Percentiles rank a stretch among this genome's conserved stretches.
Evolutionary conservation across 2,888 invertebrate genomes (phyloP).

Genomic region (Griposia aprilina): DNA sequence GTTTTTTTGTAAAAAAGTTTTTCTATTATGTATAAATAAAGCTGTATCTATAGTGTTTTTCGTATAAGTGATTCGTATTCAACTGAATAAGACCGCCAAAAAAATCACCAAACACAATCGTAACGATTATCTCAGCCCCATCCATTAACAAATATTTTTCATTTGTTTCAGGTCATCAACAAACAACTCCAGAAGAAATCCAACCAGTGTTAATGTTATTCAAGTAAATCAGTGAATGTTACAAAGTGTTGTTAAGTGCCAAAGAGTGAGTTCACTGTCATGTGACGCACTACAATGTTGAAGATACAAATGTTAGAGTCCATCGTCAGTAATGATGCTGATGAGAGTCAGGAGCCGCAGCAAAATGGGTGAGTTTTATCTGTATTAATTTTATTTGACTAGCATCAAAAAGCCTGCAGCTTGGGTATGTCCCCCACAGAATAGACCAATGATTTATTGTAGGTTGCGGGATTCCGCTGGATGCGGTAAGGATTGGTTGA

Average conservation of each 20-base stretch:
- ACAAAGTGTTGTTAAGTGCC: constrained; percentile 66
- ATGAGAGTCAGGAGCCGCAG: constrained; percentile 85
- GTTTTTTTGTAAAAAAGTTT: no score
- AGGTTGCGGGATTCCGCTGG: no score
- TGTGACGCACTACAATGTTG: constrained; percentile 91
- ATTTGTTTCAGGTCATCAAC: constrained; percentile 73
- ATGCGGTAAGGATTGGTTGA: neutral
- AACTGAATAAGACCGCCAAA: neutral
- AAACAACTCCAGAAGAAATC: constrained; percentile 54
- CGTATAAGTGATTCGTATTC: neutral
- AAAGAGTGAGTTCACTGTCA: constrained; percentile 77
- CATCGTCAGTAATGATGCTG: constrained; percentile 92
- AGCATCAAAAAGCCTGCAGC: neutral
- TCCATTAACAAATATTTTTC: constrained; percentile 3
- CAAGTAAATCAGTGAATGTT: constrained; percentile 48
- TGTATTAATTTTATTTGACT: neutral
- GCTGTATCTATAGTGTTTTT: neutral
- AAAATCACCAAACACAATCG: neutral
- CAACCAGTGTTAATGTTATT: constrained; percentile 25
- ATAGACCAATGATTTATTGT: neutral
- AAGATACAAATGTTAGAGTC: constrained; percentile 95
- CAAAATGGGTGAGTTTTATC: constrained; percentile 82
- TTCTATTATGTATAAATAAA: neutral
- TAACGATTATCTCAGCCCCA: neutral
- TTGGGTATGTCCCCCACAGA: neutral